Base-by-base conservation (phyloP, 2,797 vertebrate genomes). In the Gymnoscopelus microlampas region DNA sequence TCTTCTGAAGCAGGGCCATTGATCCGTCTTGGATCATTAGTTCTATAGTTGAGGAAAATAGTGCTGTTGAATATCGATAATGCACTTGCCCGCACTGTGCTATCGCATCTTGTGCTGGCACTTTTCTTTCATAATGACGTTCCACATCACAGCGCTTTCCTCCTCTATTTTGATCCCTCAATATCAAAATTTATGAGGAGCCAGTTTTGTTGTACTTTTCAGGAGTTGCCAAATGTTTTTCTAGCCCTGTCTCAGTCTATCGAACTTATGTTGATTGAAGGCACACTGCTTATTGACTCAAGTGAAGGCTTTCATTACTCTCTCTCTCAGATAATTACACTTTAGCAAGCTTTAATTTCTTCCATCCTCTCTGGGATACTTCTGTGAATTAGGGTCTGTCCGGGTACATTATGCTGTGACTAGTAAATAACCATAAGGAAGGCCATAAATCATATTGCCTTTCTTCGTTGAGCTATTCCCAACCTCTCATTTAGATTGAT, bases 381-480 rank as follows among this genome's bases (percentile, higher is more conserved):
- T 76, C 64, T 64, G 35, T 10, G 63, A 84, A 76, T 70, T 76
- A 49, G 60, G 67, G 62, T 57, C 62, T 75, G 56, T 70, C 69
- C 57, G 55, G 64, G 63, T 67, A 55, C 74, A 44, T 60, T 83
- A 59, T 77, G 85, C 81, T 85, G 70, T 29, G 1, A 48, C 77
- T 62, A 70, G 79, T 86, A 89, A 92, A 90, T 88, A 89, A 78
- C 65, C 57, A 57, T 39, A 63, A 72, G 62, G 24, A 71, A 54
- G 73, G 63, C 71, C 48, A 80, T 88, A 77, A 82, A 86, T 90
- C 89, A 87, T 57, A 68, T 32, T 79, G 72, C 85, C 82, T 83
- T 72, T 77, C 53, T 68, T 74, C 24, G 32, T 39, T 49, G 39
- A 15, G 49, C 47, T 39, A 57, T 23, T 54, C 55, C 62, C 68